phyloP scores from a whole-genome alignment of 2,888 invertebrate genomes.

The Acanthosepion lycidas region DNA sequence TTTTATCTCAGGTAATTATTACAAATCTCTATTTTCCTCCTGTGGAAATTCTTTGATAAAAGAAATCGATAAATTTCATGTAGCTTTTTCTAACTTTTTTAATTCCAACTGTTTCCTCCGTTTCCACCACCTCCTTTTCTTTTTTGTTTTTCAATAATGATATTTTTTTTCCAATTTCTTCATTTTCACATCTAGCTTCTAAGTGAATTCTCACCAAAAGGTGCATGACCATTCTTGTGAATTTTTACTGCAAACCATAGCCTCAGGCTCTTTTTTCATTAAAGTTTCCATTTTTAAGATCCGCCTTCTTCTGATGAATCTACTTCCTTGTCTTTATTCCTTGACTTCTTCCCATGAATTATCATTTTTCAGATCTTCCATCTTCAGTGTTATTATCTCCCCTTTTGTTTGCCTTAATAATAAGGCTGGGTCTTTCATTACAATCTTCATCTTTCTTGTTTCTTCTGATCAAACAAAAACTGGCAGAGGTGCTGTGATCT shows the following conservation, averaged over 20 bases:
- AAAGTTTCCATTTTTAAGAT: background rate
- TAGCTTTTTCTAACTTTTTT: background rate
- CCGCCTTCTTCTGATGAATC: background rate
- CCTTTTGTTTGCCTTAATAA: background rate
- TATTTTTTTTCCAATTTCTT: background rate
- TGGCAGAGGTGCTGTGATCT: background rate
- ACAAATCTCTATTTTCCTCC: constrained; percentile 16
- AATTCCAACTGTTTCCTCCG: background rate
- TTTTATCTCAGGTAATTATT: background rate
- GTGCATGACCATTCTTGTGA: background rate
- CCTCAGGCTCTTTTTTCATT: background rate
- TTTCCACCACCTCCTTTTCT: background rate
- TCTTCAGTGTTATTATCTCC: background rate
- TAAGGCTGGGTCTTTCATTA: background rate
- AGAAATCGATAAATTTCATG: constrained; percentile 4
- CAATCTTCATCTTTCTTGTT: background rate
- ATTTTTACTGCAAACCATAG: background rate
- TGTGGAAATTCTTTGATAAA: constrained; percentile 4
- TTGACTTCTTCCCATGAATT: background rate
- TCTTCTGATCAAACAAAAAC: background rate
- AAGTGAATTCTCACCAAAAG: background rate
- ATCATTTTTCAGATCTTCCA: constrained; percentile 9
- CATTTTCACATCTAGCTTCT: background rate
- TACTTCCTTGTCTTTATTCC: background rate
- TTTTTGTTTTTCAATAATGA: background rate